Base-by-base conservation (phyloP, 2,113 vertebrate genomes). In the Dicentrarchus labrax region DNA sequence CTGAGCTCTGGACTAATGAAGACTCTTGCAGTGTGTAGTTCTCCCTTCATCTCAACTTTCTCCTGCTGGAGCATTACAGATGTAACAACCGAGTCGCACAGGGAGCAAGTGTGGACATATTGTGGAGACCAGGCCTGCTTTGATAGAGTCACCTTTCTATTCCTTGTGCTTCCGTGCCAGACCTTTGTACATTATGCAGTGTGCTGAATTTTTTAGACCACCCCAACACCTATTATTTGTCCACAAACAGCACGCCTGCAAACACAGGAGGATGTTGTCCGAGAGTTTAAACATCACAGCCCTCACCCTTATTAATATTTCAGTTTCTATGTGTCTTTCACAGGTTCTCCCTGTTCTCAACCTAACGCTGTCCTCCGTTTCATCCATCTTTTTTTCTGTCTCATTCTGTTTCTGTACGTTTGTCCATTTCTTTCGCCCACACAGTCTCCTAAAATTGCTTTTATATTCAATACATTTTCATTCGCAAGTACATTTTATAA, bases 211-310 rank as follows among this genome's bases (percentile, higher is more conserved):
- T 91, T 91, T 92, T 72, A 89, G 69, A 72, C 39, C 77, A 76
- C 67, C 51, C 66, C 85, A 78, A 81, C 78, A 87, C 78, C 66
- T 82, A 80, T 88, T 92, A 84, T 94, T 92, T 89, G 87, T 91
- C 85, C 82, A 85, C 86, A 81, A 90, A 79, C 82, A 78, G 62
- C 53, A 53, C 36, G 38, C 57, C 71, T 36, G 61, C 78, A 89
- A 91, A 93, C 74, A 89, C 56, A 79, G 62, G 76, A 74, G 57
- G 88, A 84, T 84, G 87, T 85, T 89, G 92, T 91, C 90, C 78
- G 45, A 83, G 91, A 76, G 80, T 87, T 89, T 91, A 92, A 91
- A 89, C 84, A 86, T 92, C 90, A 91, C 84, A 87, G 69, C 51
- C 50, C 51, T 86, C 76, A 43, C 41, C 72, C 50, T 86, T 72